Evolutionary conservation across 2,797 vertebrate species (phyloP), one percentile per base, ranked within the genome.

Genomic region (Ceryle rudis): DNA sequence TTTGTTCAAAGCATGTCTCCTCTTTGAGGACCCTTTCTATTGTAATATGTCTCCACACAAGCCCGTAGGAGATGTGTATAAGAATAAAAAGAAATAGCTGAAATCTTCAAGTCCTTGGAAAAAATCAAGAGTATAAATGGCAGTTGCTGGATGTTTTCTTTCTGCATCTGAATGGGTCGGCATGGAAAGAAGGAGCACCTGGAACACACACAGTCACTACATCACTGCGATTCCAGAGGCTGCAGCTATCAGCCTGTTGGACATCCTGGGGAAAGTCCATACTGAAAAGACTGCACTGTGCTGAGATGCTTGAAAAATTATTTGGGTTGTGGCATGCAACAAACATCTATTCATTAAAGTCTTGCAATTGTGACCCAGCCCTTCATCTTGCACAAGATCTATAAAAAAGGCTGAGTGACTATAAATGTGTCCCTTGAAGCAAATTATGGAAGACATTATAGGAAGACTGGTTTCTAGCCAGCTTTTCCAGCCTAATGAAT

Each of bases 341-440:
- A 77, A 97, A 91, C 69, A 89, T 92, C 94, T 95, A 92, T 97
- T 96, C 90, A 81, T 83, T 80, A 88, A 62, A 93, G 78, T 88
- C 95, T 92, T 67, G 85, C 65, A 86, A 75, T 94, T 81, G 72
- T 66, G 88, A 94, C 93, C 91, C 84, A 80, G 85, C 93, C 88
- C 94, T 97, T 86, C 92, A 79, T 93, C 88, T 89, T 93, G 71
- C 90, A 91, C 90, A 95, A 95, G 94, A 89, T 74, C 94, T 83
- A 83, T 95, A 93, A 98, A 97, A 94, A 89, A 87, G 72, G 47
- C 85, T 95, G 87, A 90, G 89, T 89, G 86, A 94, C 96, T 96
- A 67, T 85, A 82, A 89, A 94, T 92, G 85, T 95, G 94, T 96
- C 92, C 95, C 95, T 93, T 84, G 94, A 93, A 97, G 92, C 92